phyloP scores from a whole-genome alignment of 1,140 invertebrate species.

The Cataglyphis hispanica region DNA sequence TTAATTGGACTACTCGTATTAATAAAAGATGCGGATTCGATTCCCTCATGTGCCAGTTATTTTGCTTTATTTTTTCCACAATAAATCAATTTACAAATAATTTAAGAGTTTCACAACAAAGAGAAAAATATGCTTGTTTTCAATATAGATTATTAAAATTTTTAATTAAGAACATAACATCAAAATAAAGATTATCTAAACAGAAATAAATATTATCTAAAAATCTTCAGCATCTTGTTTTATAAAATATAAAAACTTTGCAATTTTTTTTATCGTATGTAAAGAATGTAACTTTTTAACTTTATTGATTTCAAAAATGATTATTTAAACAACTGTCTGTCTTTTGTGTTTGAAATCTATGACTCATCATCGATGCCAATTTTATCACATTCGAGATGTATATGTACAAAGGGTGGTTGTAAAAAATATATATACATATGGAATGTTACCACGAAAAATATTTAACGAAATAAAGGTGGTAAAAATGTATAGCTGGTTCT shows the following conservation, averaged over 20 bases:
- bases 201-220: background rate
- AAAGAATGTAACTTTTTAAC: background rate
- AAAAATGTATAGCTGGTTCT: constrained; percentile 64
- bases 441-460: constrained; percentile 41
- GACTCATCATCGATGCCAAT: background rate
- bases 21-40: constrained; percentile 87
- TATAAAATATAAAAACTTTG: constrained; percentile 6
- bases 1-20: constrained; percentile 86
- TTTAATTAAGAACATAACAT: background rate
- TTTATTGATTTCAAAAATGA: background rate
- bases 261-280: background rate
- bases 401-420: constrained; percentile 47
- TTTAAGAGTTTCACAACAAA: background rate
- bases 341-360: background rate
- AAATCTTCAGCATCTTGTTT: background rate
- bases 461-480: constrained; percentile 14
- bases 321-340: background rate
- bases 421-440: constrained; percentile 41
- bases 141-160: background rate
- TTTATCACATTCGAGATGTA: constrained; percentile 4
- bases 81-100: background rate
- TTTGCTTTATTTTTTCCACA: background rate
- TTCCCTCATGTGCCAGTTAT: constrained; percentile 81
- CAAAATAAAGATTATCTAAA: constrained; percentile 4
- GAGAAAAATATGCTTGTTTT: background rate